Base-by-base conservation (phyloP, 2,113 vertebrate genomes). In the Spea multiplicata region DNA sequence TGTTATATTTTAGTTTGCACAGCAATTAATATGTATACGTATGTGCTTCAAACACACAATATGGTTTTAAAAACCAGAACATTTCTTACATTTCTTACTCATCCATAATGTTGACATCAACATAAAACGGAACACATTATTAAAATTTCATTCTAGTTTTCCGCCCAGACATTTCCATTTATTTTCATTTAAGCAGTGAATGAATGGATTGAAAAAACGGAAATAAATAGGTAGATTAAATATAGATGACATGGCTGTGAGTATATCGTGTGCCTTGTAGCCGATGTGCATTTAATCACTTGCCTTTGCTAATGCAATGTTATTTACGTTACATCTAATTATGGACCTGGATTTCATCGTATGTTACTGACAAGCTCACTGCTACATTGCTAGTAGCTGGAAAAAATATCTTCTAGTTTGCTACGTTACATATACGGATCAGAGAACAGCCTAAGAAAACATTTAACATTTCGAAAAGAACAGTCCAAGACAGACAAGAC, bases 151-250 rank as follows among this genome's bases (percentile, higher is more conserved):
- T 55, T 71, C 13, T 10, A 5, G 13, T 71, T 71, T 30, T 14
- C 45, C 16, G 47, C 30, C 9, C 66, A 47, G 44, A 67, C 5
- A 17, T 46, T 67, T 14, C 66, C 66, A 46, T 4, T 61, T n/a
- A 55, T 71, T 71, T 71, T 16, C 50, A 71, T 53, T 71, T 53
- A 1, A 55, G 69, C 8, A 44, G 69, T 71, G 16, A 71, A n/a
- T 71, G 69, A 49, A 71, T 71, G 48, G 48, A 16, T 71, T 8
- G 9, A 52, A 53, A n/a, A 55, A 71, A 53, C 14, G 53, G n/a
- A 53, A 52, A 71, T 53, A 71, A 71, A 71, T 71, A 5, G 68
- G 69, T 30, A 71, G 50, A 71, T 71, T 71, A 71, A 71, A 53
- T 71, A 53, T 53, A 53, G 48, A 44, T 53, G 69, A 71, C 69